Conservation (phyloP, 2,888 invertebrate genomes). For the Habrosyne pyritoides region DNA sequence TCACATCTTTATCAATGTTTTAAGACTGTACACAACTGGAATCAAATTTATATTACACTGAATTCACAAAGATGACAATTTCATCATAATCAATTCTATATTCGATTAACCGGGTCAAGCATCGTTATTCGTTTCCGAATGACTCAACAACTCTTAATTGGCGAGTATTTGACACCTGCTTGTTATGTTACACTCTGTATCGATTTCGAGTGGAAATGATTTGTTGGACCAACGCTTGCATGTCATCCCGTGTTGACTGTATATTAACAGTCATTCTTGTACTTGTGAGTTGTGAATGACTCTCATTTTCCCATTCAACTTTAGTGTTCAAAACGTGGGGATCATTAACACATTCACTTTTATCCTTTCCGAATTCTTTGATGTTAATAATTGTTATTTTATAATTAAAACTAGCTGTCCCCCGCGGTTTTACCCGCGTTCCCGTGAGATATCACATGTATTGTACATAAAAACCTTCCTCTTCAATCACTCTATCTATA, state of each 20-base stretch:
- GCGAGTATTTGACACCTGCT: constrained; percentile 15
- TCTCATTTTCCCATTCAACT: not conserved
- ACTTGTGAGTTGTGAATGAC: not conserved
- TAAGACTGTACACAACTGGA: too few species aligned
- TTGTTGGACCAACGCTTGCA: not conserved
- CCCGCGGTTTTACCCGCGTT: too few species aligned
- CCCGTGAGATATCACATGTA: too few species aligned
- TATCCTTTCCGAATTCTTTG: not conserved
- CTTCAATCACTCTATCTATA: too few species aligned
- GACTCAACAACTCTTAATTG: constrained; percentile 15
- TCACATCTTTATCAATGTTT: too few species aligned
- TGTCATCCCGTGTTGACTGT: not conserved
- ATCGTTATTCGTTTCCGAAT: constrained; percentile 15
- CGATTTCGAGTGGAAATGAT: not conserved
- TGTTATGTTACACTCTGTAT: constrained; percentile 10
- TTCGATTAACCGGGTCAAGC: constrained; percentile 15
- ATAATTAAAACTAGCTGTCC: too few species aligned
- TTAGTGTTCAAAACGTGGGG: not conserved
- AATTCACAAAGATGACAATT: not conserved
- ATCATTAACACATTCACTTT: not conserved
- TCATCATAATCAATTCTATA: constrained; percentile 11
- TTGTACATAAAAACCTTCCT: too few species aligned
- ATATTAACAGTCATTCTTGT: not conserved
- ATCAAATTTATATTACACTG: not conserved
- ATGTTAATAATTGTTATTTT: too few species aligned